These are phyloP conservation scores for Oryzias javanicus DNA, from an alignment of 2,113 vertebrate genomes.

Conservation along the genomic window DNA sequence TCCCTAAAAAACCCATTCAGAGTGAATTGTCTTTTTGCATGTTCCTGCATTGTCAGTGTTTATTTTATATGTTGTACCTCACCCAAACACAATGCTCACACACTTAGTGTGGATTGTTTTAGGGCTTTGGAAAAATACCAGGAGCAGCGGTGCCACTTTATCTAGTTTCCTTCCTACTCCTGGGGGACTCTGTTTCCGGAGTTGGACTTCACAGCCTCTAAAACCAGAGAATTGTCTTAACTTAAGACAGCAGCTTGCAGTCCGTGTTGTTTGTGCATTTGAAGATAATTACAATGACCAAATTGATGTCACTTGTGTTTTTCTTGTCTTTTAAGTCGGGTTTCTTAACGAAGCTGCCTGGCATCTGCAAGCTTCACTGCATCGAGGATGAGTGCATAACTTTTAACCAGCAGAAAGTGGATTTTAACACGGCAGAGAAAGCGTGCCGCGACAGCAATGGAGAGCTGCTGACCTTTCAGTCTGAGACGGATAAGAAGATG, in stretches of 20 bases:
- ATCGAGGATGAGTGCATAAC: conserved; percentile 39
- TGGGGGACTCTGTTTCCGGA: conserved; percentile 38
- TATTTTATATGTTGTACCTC: no score
- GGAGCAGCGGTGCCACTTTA: conserved; percentile 7
- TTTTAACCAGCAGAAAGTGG: conserved; percentile 33
- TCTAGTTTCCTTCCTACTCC: conserved; percentile 60
- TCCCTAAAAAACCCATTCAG: no score
- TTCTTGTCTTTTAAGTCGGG: neutral
- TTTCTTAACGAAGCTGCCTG: neutral
- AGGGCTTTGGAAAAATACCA: conserved; percentile 5
- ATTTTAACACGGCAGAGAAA: conserved; percentile 57
- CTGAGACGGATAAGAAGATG: conserved; percentile 14
- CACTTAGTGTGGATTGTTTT: neutral
- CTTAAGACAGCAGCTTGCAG: neutral
- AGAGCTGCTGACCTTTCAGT: conserved; percentile 42
- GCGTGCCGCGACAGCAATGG: conserved; percentile 52
- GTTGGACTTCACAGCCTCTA: neutral
- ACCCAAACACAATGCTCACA: no score
- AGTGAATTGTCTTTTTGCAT: no score
- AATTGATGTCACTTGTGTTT: conserved; percentile 7
- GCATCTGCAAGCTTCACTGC: conserved; percentile 42
- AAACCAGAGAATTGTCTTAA: neutral
- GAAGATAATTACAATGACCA: neutral
- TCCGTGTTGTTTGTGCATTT: neutral
- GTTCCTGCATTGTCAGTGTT: no score